A percentile compares a stretch with the other conserved stretches of the same genome.
Conservation (phyloP, 2,113 vertebrate species). For the Phaethornis superciliosus region DNA sequence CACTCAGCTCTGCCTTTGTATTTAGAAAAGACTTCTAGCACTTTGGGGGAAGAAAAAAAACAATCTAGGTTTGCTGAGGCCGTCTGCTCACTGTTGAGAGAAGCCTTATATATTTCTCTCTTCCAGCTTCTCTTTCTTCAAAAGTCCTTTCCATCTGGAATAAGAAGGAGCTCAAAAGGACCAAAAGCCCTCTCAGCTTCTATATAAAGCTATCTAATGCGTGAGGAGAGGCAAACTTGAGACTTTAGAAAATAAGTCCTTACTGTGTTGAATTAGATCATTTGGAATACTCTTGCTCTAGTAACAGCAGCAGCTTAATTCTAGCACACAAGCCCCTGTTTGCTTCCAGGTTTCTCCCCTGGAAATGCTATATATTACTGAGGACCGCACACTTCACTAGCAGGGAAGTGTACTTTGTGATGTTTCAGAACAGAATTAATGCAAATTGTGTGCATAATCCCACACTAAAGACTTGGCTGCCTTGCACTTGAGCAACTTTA, state of each 20-base stretch:
- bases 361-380: constrained; percentile 38
- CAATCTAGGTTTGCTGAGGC: background rate
- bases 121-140: background rate
- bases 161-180: background rate
- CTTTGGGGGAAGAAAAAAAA: background rate
- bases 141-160: background rate
- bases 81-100: background rate
- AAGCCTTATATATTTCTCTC: background rate
- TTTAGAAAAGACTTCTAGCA: background rate
- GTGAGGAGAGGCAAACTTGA: background rate
- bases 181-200: background rate
- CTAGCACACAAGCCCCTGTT: background rate
- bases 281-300: background rate
- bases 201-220: background rate
- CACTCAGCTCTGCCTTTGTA: fast-evolving
- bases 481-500: constrained; percentile 42
- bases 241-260: background rate
- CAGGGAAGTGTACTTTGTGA: constrained; percentile 51
- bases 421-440: constrained; percentile 54
- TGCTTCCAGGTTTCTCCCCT: constrained; percentile 42
- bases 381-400: constrained; percentile 48
- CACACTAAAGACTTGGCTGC: constrained; percentile 56
- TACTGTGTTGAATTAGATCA: background rate
- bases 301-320: background rate
- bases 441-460: constrained; percentile 59